phyloP scores from a whole-genome alignment of 37 sponge, comb jelly and placozoan species.

The Axinella damicornis region DNA sequence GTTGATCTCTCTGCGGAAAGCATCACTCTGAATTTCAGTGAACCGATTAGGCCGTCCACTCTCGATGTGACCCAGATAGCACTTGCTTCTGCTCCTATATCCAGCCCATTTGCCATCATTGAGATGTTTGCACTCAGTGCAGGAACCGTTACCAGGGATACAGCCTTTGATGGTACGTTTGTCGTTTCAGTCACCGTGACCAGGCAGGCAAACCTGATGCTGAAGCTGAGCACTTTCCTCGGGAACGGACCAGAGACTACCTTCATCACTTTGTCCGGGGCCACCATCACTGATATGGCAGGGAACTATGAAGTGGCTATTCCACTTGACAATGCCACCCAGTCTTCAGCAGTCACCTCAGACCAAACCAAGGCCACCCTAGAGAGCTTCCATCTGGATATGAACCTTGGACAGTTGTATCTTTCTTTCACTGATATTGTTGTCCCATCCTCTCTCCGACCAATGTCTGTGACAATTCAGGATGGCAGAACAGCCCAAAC shows the following conservation, averaged over 20 bases:
- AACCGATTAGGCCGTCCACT: slow-evolving; percentile 80
- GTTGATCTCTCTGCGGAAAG: slow-evolving; percentile 72
- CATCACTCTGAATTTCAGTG: slow-evolving; percentile 75
- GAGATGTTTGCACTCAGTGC: slow-evolving; percentile 2
- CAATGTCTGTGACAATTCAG: slow-evolving; percentile 67
- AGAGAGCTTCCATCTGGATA: slow-evolving; percentile 67
- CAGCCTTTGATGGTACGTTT: slow-evolving; percentile 50
- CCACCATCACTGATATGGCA: slow-evolving; percentile 79
- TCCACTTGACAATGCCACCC: slow-evolving; percentile 30
- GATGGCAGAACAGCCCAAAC: slow-evolving; percentile 53
- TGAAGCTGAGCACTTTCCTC: slow-evolving; percentile 69
- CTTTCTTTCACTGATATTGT: slow-evolving; percentile 88
- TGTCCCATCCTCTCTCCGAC: slow-evolving; percentile 30
- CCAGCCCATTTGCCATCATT: background rate
- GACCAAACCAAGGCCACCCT: slow-evolving; percentile 65
- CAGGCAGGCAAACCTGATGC: slow-evolving; percentile 46
- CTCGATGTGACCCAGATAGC: slow-evolving; percentile 73
- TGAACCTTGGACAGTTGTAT: slow-evolving; percentile 68
- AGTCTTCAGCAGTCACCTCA: background rate
- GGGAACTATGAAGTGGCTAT: slow-evolving; percentile 62
- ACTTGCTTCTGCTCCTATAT: slow-evolving; percentile 35
- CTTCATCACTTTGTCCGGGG: slow-evolving; percentile 57
- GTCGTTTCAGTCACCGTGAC: slow-evolving; percentile 44
- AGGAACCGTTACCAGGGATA: slow-evolving; percentile 50
- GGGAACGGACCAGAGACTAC: slow-evolving; percentile 52